Base-by-base conservation (phyloP, 2,888 invertebrate genomes). In the Drosophila silvestris region DNA sequence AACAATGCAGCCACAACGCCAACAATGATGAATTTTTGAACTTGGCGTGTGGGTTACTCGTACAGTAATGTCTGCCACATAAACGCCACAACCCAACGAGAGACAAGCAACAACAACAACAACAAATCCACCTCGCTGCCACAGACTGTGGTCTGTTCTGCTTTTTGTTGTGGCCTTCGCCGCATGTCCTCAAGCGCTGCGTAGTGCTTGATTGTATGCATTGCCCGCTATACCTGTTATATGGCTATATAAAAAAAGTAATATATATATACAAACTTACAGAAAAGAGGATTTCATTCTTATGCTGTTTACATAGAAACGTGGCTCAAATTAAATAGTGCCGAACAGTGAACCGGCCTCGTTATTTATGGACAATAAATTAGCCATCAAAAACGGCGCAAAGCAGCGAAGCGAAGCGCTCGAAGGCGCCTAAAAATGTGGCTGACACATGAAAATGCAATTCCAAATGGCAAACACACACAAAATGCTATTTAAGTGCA, bases 401-500 rank as follows among this genome's bases (percentile, higher is more conserved):
- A 41, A 35, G 32, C 35, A 57, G 56, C 26, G 37, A 16, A 28
- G 57, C 28, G 62, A 51, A 47, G 5, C 53, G 83, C 79, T 91
- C 71, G 70, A 76, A 83, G 81, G 79, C 82, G 85, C 79, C 83
- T 81, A 82, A 89, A 91, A 88, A 82, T 81, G 78, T 47, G 62
- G 73, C 86, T 92, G 91, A 92, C 91, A 91, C 85, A 80, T 90
- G 90, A 82, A 92, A 92, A 91, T 91, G 90, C 89, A 92, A 91
- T 91, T 80, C 73, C 63, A 69, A 77, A 72, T 72, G 77, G 67
- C 67, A 67, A 56, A 57, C 56, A 57, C 56, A 57, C 77, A 85
- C 68, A 85, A 78, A 84, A 79, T 81, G 75, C 85, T 78, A 85
- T 35, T 85, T 90, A 85, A 79, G 85, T 85, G 89, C 85, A 90